phyloP scores from a whole-genome alignment of 2,113 vertebrate species.

The Raja brachyura region DNA sequence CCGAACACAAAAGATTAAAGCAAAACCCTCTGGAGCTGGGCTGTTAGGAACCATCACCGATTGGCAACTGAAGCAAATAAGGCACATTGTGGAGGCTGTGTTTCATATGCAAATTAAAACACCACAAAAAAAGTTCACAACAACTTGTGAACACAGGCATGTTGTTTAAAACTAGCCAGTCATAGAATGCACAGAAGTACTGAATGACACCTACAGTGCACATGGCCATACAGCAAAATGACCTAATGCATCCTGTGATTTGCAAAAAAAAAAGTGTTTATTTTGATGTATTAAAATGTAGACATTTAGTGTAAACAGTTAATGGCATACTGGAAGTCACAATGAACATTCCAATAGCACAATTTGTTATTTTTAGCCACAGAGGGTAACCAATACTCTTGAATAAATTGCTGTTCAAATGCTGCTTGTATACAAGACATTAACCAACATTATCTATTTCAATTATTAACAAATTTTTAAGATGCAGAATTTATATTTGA shows the following conservation, averaged over 20 bases:
- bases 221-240: not conserved
- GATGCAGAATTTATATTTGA: not conserved
- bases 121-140: slow-evolving; percentile 39
- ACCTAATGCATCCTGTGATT: not conserved
- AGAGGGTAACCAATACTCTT: not conserved
- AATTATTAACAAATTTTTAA: not conserved
- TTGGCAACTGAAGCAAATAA: slow-evolving; percentile 45
- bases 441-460: not conserved
- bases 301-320: not conserved
- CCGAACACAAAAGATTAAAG: slow-evolving; percentile 46
- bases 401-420: not conserved
- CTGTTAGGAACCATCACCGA: slow-evolving; percentile 51
- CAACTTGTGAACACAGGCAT: slow-evolving; percentile 29
- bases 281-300: slow-evolving; percentile 1
- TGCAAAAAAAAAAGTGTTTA: not conserved
- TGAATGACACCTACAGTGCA: not conserved
- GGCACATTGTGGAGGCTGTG: slow-evolving; percentile 44
- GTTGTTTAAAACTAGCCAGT: slow-evolving; percentile 13
- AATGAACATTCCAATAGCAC: not conserved
- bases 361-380: not conserved
- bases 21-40: slow-evolving; percentile 47
- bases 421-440: not conserved
- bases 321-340: not conserved
- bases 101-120: slow-evolving; percentile 44
- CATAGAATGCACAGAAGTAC: not conserved